These are phyloP conservation scores for Neodiprion lecontei DNA, from an alignment of 1,140 invertebrate species.

Conservation along the genomic window DNA sequence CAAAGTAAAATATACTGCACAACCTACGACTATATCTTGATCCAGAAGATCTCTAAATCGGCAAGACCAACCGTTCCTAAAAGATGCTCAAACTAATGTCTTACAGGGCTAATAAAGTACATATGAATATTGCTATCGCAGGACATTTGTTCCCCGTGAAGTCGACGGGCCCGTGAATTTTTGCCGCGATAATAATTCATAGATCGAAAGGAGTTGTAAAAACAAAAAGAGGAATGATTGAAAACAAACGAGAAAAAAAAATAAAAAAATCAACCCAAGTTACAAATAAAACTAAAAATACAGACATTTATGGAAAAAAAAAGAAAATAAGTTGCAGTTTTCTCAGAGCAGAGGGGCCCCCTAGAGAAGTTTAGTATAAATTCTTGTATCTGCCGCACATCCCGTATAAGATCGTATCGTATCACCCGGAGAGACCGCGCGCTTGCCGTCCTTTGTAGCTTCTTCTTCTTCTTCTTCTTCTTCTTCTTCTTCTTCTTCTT, in stretches of 20 bases:
- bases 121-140: neutral
- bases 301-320: too few relatives aligned
- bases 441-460: neutral
- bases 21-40: too few relatives aligned
- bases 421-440: neutral
- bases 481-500: slow-evolving; percentile 9
- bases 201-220: neutral
- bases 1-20: too few relatives aligned
- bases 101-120: neutral
- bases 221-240: too few relatives aligned
- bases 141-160: neutral
- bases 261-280: too few relatives aligned
- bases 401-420: slow-evolving; percentile 1
- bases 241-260: too few relatives aligned
- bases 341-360: too few relatives aligned
- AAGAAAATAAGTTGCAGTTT: too few relatives aligned
- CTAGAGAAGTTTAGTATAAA: neutral
- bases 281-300: too few relatives aligned
- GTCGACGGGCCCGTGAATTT: neutral
- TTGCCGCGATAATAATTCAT: neutral
- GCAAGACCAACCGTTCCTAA: neutral
- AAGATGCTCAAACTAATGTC: neutral
- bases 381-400: neutral
- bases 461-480: slow-evolving; percentile 20
- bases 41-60: too few relatives aligned